phyloP scores from a whole-genome alignment of 2,888 invertebrate genomes.

The Myathropa florea region DNA sequence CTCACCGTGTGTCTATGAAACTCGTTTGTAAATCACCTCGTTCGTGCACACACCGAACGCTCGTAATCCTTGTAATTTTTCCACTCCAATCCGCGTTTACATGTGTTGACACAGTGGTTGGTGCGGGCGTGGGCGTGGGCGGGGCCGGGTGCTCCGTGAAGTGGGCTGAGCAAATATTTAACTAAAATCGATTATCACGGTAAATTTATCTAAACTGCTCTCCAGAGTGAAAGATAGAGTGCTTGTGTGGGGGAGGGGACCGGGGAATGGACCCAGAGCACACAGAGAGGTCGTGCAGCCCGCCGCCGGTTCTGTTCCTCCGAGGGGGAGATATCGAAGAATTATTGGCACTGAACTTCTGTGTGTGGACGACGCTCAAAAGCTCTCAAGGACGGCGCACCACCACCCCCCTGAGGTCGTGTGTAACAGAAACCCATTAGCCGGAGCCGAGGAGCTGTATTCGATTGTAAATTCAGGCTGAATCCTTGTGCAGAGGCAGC shows the following conservation, averaged over 20 bases:
- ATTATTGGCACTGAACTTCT: constrained; percentile 45
- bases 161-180: constrained; percentile 42
- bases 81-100: constrained; percentile 25
- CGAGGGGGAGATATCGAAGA: constrained; percentile 26
- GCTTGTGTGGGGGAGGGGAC: neutral
- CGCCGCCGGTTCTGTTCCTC: neutral
- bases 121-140: constrained; percentile 29
- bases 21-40: constrained; percentile 51
- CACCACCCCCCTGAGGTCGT: constrained; percentile 11
- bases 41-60: constrained; percentile 31
- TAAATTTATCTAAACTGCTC: constrained; percentile 66
- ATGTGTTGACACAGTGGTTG: constrained; percentile 53
- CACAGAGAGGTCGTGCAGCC: neutral
- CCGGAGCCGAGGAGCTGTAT: neutral
- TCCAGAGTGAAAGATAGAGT: neutral
- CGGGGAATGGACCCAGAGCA: neutral
- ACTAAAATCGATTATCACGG: constrained; percentile 63
- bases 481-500: constrained; percentile 10
- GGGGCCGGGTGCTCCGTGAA: neutral
- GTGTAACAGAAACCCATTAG: constrained; percentile 51
- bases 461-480: constrained; percentile 41
- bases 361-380: constrained; percentile 25
- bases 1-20: neutral
- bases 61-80: constrained; percentile 45
- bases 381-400: constrained; percentile 24